Evolutionary conservation across 2,888 invertebrate species (phyloP), one percentile per base, ranked within the genome.

Genomic region (Miltochrista miniata): DNA sequence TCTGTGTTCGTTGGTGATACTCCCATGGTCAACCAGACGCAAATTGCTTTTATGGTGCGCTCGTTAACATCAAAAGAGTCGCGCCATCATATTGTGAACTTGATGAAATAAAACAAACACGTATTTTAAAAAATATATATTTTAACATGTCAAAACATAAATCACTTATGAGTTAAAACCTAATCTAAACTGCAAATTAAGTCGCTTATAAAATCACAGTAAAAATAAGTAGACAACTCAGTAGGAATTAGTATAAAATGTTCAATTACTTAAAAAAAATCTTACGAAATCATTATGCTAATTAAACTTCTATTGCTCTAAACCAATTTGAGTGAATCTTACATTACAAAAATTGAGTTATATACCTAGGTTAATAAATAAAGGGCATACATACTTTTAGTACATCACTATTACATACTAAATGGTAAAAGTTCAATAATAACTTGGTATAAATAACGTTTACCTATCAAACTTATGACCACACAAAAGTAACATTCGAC

Each of bases 171-270:
- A 59, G 61, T 66, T 61, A 77, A 74, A 75, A 68, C 70, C 11
- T 72, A 72, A 52, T 74, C 76, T 74, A 80, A 74, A 71, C 59
- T 68, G 54, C 31, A 65, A 71, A 62, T 68, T 70, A 76, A 73
- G 68, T 77, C 70, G 70, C 66, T 63, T 85, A 83, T 77, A 79
- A 87, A 87, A 87, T 87, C 86, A 87, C 87, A 87, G 86, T 87
- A 83, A 75, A 79, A 70, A 56, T 62, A 65, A 70, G 59, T 70
- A 67, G 55, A 66, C 64, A 64, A 61, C 31, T 45, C 45, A 45
- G 45, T 57, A 56, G 44, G 54, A 36, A 56, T 57, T 24, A 48
- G 54, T 61, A 65, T 43, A 60, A 59, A 56, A 48, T 45, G 0
- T 45, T 46, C 43, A 7, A 31, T 43, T 42, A 12, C 30, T 40